Conservation (phyloP, 2,797 vertebrate species). For the Bradypodion pumilum region DNA sequence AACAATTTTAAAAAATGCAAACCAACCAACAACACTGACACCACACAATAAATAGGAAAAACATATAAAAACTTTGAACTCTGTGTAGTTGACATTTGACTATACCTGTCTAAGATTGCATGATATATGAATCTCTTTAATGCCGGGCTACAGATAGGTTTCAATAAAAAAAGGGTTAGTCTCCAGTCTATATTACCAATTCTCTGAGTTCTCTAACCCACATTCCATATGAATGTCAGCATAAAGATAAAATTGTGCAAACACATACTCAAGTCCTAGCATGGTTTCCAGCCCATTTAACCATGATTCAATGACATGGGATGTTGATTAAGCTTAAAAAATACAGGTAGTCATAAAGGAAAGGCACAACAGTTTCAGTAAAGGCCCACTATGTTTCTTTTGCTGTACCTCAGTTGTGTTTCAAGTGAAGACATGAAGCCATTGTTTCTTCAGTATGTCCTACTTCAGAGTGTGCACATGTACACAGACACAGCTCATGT, state of each 20-base stretch:
- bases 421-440: slow-evolving; percentile 42
- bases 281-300: neutral
- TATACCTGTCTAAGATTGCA: neutral
- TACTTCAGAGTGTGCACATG: slow-evolving; percentile 11
- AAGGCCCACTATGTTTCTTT: slow-evolving; percentile 1
- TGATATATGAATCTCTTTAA: slow-evolving; percentile 23
- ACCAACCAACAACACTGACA: neutral
- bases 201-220: slow-evolving; percentile 37
- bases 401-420: slow-evolving; percentile 18
- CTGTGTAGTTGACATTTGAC: neutral
- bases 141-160: slow-evolving; percentile 37
- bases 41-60: slow-evolving; percentile 1
- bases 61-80: neutral
- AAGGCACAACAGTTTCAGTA: slow-evolving; percentile 20
- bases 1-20: slow-evolving; percentile 2
- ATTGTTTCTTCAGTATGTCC: slow-evolving; percentile 28
- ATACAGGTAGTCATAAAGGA: slow-evolving; percentile 20
- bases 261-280: neutral
- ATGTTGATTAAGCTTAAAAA: slow-evolving; percentile 5
- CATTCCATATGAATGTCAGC: slow-evolving; percentile 57
- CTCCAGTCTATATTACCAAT: slow-evolving; percentile 55
- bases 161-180: slow-evolving; percentile 37
- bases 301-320: neutral
- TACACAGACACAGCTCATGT: neutral
- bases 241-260: slow-evolving; percentile 51